Base-by-base conservation (phyloP, 2,797 vertebrate genomes). In the Masticophis lateralis region DNA sequence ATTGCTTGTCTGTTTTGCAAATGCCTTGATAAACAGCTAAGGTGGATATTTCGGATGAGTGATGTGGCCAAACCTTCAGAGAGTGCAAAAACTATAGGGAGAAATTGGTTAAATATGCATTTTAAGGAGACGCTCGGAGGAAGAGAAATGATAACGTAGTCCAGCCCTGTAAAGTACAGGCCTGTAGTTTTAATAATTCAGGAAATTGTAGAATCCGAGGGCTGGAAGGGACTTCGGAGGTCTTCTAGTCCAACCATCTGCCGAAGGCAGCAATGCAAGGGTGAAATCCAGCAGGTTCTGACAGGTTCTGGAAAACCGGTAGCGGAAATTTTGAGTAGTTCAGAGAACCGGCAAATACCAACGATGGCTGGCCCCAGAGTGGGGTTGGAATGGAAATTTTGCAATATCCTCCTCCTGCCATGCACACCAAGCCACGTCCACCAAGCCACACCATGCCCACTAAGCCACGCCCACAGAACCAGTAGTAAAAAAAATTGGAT, bases 1-100 rank as follows among this genome's bases (percentile, higher is more conserved):
- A 98, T 98, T 98, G 97, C 97, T 97, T 98, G 97, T 97, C 96
- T 96, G 94, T 96, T 98, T 97, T 95, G 94, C 93, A 89, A 96
- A 97, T 94, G 94, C 93, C 95, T 93, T 98, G 98, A 98, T 98
- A 98, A 98, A 98, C 97, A 97, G 95, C 97, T 94, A 93, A 95
- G 90, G 97, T 96, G 97, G 97, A 97, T 98, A 97, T 97, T 98
- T 97, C 96, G 95, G 97, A 98, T 98, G 97, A 98, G 94, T 0
- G 55, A 98, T 97, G 96, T 92, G 91, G 93, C 47, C 94, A 93
- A 95, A 96, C 96, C 96, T 97, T 97, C 94, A 96, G 97, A 97
- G 97, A 10, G 91, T 89, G 59, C 90, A 89, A 94, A 91, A 96
- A 96, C 94, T 91, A 1, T 61, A 96, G 96, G 95, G 95, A 93